phyloP scores from a whole-genome alignment of 1,140 invertebrate species.

The Pseudomyrmex dendroicus region DNA sequence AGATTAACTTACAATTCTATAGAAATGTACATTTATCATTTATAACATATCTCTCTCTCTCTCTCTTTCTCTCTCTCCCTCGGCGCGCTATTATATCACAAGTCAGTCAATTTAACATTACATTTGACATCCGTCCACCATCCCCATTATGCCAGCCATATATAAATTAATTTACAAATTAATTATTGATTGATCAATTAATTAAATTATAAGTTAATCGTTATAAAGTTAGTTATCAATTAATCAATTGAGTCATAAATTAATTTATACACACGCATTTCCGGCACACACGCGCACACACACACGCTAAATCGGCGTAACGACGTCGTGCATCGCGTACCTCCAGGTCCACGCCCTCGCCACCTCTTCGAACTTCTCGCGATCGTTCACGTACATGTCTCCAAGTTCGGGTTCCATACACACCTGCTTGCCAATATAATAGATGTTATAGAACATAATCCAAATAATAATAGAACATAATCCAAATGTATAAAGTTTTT shows the following conservation, averaged over 20 bases:
- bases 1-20: slow-evolving; percentile 38
- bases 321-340: slow-evolving; percentile 95
- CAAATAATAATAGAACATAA: slow-evolving; percentile 20
- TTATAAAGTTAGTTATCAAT: not conserved
- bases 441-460: slow-evolving; percentile 9
- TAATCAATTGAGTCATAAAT: slow-evolving; percentile 27
- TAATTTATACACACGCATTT: not conserved
- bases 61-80: not conserved
- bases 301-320: slow-evolving; percentile 83
- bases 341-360: slow-evolving; percentile 96
- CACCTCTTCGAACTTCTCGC: slow-evolving; percentile 91
- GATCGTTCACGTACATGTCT: slow-evolving; percentile 91
- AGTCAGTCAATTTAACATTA: slow-evolving; percentile 3
- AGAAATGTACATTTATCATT: slow-evolving; percentile 21
- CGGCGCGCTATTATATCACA: slow-evolving; percentile 41
- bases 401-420: slow-evolving; percentile 97
- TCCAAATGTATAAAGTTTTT: slow-evolving; percentile 17
- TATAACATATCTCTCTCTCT: not conserved
- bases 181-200: no score
- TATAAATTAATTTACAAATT: no score
- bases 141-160: no score
- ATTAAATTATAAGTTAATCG: no score
- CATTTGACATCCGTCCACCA: no score
- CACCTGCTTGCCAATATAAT: slow-evolving; percentile 84
- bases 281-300: slow-evolving; percentile 1